Base-by-base conservation (phyloP, 2,797 vertebrate species). In the Gallirallus australis region DNA sequence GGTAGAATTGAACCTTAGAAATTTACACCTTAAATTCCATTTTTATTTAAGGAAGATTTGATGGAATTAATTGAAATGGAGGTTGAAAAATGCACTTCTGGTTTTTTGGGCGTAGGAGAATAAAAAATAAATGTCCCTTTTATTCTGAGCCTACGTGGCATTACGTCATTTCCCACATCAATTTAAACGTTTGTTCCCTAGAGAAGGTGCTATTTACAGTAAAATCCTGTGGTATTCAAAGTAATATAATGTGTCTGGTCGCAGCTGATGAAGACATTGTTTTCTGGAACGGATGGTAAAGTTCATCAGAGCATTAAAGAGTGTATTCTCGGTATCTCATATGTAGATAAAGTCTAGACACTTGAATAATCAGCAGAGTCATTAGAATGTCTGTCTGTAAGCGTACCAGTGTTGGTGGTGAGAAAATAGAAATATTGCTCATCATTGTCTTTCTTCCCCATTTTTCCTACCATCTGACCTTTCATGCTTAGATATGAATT, bases 241-340 rank as follows among this genome's bases (percentile, higher is more conserved):
- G 40, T 63, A 80, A 70, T 90, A 57, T 37, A 77, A 89, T 66
- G 45, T 61, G 56, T 57, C 81, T 89, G 72, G 35, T 89, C 0
- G 1, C 86, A 91, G 56, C 39, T 94, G 81, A 95, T 94, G 79
- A 95, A 95, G 94, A 85, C 71, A 68, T 80, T 83, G 61, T 92
- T 93, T 93, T 93, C 77, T 66, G 35, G 81, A 94, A 90, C 7
- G 56, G n/a, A 77, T 92, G 37, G n/a, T 79, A 61, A 93, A 94
- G 64, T 91, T 90, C 85, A 89, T 6, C 0, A 0, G 60, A 91
- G 89, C 70, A 52, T 94, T 90, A 76, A 79, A 61, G 73, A 76
- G 39, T 6, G 8, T 86, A 39, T 93, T 90, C 80, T 86, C 89
- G 82, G 19, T 77, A 64, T 93, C 53, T 88, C 50, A 7, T 54